Conservation (phyloP, 1,140 invertebrate species). For the Potamilus streckersoni region DNA sequence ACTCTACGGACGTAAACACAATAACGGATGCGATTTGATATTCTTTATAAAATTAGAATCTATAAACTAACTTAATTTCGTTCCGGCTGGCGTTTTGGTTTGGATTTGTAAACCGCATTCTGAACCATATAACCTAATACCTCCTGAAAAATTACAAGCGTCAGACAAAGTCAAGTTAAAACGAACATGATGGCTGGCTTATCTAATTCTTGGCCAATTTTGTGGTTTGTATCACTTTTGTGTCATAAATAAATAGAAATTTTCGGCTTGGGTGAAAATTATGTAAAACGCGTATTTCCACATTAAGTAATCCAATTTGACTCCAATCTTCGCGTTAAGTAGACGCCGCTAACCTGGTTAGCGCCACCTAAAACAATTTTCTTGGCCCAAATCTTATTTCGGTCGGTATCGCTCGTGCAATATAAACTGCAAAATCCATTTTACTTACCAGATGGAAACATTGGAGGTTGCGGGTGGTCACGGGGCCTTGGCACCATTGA, state of each 20-base stretch:
- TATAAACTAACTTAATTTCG: slow-evolving; percentile 36
- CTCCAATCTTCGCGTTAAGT: slow-evolving; percentile 52
- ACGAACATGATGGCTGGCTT: slow-evolving; percentile 35
- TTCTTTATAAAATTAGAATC: slow-evolving; percentile 53
- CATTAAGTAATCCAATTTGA: slow-evolving; percentile 62
- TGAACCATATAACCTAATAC: slow-evolving; percentile 28
- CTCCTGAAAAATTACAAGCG: background rate
- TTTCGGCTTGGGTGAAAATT: slow-evolving; percentile 61
- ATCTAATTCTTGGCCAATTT: slow-evolving; percentile 58
- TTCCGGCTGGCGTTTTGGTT: background rate
- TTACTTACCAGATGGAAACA: slow-evolving; percentile 63
- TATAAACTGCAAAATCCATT: slow-evolving; percentile 57
- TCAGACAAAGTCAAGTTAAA: slow-evolving; percentile 29
- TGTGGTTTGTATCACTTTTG: slow-evolving; percentile 56
- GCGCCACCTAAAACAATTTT: slow-evolving; percentile 63
- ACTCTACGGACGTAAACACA: slow-evolving; percentile 26
- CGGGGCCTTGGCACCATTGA: slow-evolving; percentile 59
- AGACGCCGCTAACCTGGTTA: slow-evolving; percentile 58
- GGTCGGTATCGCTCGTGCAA: slow-evolving; percentile 44
- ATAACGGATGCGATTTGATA: slow-evolving; percentile 50
- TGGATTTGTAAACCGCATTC: slow-evolving; percentile 25
- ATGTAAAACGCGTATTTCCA: slow-evolving; percentile 61
- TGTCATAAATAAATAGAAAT: slow-evolving; percentile 62
- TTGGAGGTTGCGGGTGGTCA: slow-evolving; percentile 59
- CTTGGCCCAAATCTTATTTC: slow-evolving; percentile 63